Evolutionary conservation across 2,113 vertebrate species (phyloP).

Genomic region (Alces alces): DNA sequence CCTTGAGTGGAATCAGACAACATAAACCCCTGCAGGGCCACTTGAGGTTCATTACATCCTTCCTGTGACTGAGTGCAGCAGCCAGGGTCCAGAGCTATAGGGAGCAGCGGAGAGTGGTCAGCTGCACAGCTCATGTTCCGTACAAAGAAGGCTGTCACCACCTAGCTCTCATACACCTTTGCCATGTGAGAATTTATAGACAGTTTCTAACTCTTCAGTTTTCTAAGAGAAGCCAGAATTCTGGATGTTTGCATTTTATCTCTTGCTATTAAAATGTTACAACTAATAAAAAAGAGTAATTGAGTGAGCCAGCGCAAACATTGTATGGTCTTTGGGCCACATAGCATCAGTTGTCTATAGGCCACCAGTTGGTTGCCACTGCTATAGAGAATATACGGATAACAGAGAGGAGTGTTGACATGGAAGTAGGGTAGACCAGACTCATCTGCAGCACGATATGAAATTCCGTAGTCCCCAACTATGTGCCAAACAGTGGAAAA

Average conservation of each 20-base stretch:
- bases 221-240: conserved; percentile 17
- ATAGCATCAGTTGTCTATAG: neutral
- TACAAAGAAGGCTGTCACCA: neutral
- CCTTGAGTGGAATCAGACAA: neutral
- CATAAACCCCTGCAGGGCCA: neutral
- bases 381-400: neutral
- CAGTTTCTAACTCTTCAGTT: neutral
- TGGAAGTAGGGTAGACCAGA: neutral
- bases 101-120: neutral
- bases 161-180: neutral
- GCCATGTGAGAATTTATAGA: neutral
- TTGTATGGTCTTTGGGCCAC: neutral
- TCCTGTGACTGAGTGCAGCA: neutral
- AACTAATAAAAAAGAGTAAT: neutral
- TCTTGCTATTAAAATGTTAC: conserved; percentile 8
- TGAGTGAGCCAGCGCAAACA: neutral
- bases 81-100: neutral
- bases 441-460: neutral
- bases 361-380: neutral
- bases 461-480: neutral
- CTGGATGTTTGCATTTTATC: neutral
- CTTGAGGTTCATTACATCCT: neutral
- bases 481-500: neutral
- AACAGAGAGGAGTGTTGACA: neutral
- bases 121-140: neutral